Evolutionary conservation across 2,113 vertebrate species (phyloP).

Genomic region (Zosterops lateralis): DNA sequence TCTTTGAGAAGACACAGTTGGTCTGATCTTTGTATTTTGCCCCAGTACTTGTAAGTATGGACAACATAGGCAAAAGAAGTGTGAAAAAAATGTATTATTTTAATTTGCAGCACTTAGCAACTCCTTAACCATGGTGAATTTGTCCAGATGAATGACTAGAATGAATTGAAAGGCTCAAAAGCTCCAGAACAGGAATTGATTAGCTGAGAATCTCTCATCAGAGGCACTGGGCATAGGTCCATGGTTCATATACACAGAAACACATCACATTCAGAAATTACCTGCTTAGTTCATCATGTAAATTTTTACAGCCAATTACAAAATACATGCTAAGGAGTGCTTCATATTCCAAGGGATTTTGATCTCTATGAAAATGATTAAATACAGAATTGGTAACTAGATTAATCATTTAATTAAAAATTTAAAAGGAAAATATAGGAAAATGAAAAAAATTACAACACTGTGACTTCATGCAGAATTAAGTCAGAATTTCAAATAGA

Average conservation of each 20-base stretch:
- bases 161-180: neutral
- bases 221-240: neutral
- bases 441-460: neutral
- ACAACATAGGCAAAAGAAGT: neutral
- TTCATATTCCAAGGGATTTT: slow-evolving; percentile 21
- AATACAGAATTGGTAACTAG: neutral
- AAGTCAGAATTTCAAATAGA: slow-evolving; percentile 2
- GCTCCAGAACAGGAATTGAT: neutral
- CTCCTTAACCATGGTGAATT: neutral
- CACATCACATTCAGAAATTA: neutral
- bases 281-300: neutral
- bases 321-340: neutral
- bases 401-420: neutral
- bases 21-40: neutral
- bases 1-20: neutral
- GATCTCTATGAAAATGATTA: neutral
- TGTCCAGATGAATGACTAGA: neutral
- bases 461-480: neutral
- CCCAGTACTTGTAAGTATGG: neutral
- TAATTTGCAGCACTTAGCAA: neutral
- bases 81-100: neutral
- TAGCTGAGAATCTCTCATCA: neutral
- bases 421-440: neutral
- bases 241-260: neutral
- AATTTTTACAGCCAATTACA: slow-evolving; percentile 25